phyloP scores from a whole-genome alignment of 2,113 vertebrate genomes.

The Anolis sagrei region DNA sequence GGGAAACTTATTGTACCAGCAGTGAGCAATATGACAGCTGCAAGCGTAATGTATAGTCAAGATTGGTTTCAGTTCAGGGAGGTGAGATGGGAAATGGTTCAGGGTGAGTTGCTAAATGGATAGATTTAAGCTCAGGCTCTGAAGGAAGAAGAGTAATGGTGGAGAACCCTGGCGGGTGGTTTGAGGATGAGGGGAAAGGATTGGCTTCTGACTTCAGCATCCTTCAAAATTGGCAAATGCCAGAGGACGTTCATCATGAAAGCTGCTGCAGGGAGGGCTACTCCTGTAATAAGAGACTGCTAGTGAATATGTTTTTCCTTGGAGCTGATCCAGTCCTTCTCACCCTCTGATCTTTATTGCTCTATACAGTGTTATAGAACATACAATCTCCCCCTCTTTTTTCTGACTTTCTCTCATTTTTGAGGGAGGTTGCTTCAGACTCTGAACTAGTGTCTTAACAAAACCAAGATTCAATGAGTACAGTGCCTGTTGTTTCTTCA shows the following conservation, averaged over 20 bases:
- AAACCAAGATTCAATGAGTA: background rate
- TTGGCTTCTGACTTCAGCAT: constrained; percentile 25
- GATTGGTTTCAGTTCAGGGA: constrained; percentile 43
- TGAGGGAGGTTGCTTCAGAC: no score
- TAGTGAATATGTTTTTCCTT: constrained; percentile 2
- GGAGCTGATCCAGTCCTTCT: background rate
- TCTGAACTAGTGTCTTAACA: background rate
- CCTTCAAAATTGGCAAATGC: constrained; percentile 21
- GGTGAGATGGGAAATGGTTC: constrained; percentile 37
- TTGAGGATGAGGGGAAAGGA: constrained; percentile 29
- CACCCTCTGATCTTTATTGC: background rate
- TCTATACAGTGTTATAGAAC: constrained; percentile 5
- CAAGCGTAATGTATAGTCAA: constrained; percentile 10
- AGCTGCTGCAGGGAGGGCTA: background rate
- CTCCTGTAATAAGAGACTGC: constrained; percentile 7
- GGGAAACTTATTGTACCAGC: constrained; percentile 6
- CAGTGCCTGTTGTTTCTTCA: background rate
- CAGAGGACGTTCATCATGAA: constrained; percentile 28
- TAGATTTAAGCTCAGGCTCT: constrained; percentile 27
- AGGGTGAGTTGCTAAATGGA: constrained; percentile 36
- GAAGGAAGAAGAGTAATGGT: constrained; percentile 25
- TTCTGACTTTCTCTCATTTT: background rate
- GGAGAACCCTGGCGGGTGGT: constrained; percentile 19
- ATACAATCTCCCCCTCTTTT: background rate
- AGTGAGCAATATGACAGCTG: constrained; percentile 21